phyloP scores from a whole-genome alignment of 2,113 vertebrate genomes.

The Cololabis saira region DNA sequence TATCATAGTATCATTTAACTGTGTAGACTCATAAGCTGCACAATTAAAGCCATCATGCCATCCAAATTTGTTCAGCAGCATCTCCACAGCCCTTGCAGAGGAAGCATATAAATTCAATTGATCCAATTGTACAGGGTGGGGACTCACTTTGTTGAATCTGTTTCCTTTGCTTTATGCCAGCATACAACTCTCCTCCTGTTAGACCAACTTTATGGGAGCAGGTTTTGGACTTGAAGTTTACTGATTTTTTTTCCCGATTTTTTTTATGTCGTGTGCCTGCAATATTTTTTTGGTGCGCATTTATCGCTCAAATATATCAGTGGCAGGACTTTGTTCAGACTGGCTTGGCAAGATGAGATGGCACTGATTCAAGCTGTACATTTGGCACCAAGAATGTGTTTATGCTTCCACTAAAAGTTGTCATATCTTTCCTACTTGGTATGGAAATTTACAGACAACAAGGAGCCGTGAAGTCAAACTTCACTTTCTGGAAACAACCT shows the following conservation, averaged over 20 bases:
- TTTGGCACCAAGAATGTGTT: slow-evolving; percentile 35
- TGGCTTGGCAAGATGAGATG: slow-evolving; percentile 24
- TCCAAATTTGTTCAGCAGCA: slow-evolving; percentile 18
- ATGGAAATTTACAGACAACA: slow-evolving; percentile 28
- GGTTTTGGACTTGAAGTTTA: not conserved
- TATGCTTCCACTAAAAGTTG: slow-evolving; percentile 19
- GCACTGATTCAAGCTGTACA: slow-evolving; percentile 32
- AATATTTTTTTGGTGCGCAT: slow-evolving; percentile 7
- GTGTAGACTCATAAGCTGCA: slow-evolving; percentile 15
- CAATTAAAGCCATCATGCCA: slow-evolving; percentile 25
- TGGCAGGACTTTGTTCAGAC: slow-evolving; percentile 24
- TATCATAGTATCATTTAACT: slow-evolving; percentile 25
- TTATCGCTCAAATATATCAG: slow-evolving; percentile 16
- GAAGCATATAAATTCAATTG: slow-evolving; percentile 9
- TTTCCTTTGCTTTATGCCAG: not conserved
- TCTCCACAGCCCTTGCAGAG: slow-evolving; percentile 15
- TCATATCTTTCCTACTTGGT: slow-evolving; percentile 28
- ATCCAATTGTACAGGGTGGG: slow-evolving; percentile 14
- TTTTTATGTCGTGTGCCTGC: not conserved
- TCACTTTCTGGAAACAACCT: slow-evolving; percentile 9
- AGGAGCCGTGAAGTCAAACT: slow-evolving; percentile 9
- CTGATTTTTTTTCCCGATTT: not conserved
- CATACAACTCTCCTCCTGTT: not conserved
- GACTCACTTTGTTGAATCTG: not conserved
- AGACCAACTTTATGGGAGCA: not conserved